Base-by-base conservation (phyloP, 2,888 invertebrate species). In the Nomada fucata region DNA sequence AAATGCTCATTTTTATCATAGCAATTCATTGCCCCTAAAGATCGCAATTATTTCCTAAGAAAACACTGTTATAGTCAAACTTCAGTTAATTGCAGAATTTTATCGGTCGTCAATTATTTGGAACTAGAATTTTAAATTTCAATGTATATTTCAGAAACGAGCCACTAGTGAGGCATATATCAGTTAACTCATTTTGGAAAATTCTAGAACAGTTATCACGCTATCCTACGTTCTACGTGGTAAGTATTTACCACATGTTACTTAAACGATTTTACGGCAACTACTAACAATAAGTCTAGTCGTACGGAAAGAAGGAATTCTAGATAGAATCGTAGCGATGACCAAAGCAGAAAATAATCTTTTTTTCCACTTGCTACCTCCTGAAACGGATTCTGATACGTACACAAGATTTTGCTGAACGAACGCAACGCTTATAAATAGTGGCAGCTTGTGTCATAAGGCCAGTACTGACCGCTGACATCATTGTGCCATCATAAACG, bases 371-470 rank as follows among this genome's bases (percentile, higher is more conserved):
- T 26, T 76, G 70, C 63, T 42, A 52, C 47, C 47, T 26, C 59
- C 68, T 60, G 23, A 65, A 36, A 20, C n/a, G 47, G 20, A 18
- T 20, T 47, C 44, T 26, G n/a, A 64, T 47, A 75, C 55, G 52
- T n/a, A 44, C 52, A 61, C 44, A 23, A 67, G 44, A 72, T 81
- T 72, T 72, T 60, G 42, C 44, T 55, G 63, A 53, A 80, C 57
- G 61, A 75, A 87, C 79, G 87, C 70, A 88, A 86, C 42, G 60
- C 60, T 88, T 87, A 86, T 88, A 87, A 86, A 88, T 87, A 87
- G 88, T 83, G 36, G 11, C 81, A 36, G 9, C 61, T 63, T 69
- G 68, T 69, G 82, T 88, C 79, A 84, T 36, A 69, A 50, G 67
- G 69, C 64, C 61, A 42, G 63, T n/a, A 44, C 50, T 23, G 61